These are phyloP conservation scores for Phocides pigmalion DNA, from an alignment of 1,140 invertebrate genomes.

Conservation along the genomic window DNA sequence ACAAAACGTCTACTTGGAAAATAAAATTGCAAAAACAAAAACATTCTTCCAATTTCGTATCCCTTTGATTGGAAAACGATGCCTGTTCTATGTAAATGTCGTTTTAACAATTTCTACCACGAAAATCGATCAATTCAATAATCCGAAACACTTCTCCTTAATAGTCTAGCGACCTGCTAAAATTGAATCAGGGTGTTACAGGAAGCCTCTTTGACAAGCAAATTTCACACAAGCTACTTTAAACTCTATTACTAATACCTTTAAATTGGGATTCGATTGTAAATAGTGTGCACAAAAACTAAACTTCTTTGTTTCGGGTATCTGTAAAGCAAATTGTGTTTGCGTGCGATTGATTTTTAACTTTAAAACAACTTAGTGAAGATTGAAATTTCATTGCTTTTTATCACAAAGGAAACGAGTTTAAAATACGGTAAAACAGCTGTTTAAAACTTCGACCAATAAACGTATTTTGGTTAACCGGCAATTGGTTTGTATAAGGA, in stretches of 20 bases:
- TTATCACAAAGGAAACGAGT: neutral
- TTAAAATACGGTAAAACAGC: neutral
- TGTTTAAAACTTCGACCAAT: neutral
- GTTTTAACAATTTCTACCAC: neutral
- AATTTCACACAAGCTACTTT: neutral
- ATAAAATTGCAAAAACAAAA: too few species aligned
- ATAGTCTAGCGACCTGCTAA: constrained; percentile 14
- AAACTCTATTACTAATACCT: neutral
- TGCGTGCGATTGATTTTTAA: constrained; percentile 9
- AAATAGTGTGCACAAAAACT: neutral
- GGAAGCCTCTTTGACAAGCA: neutral
- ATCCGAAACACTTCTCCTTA: constrained; percentile 20
- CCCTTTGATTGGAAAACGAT: too few species aligned
- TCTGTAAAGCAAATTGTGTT: constrained; percentile 9
- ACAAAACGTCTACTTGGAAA: too few species aligned
- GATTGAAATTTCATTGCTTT: neutral
- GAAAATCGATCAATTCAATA: constrained; percentile 10
- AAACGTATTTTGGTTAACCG: too few species aligned
- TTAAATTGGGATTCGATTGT: neutral
- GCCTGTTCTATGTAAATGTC: too few species aligned
- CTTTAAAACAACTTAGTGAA: neutral
- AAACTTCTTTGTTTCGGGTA: constrained; percentile 14
- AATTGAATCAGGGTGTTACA: constrained; percentile 15
- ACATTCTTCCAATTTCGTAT: too few species aligned
- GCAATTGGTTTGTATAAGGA: too few species aligned